Evolutionary conservation across 2,797 vertebrate species (phyloP).

Genomic region (Huso huso): DNA sequence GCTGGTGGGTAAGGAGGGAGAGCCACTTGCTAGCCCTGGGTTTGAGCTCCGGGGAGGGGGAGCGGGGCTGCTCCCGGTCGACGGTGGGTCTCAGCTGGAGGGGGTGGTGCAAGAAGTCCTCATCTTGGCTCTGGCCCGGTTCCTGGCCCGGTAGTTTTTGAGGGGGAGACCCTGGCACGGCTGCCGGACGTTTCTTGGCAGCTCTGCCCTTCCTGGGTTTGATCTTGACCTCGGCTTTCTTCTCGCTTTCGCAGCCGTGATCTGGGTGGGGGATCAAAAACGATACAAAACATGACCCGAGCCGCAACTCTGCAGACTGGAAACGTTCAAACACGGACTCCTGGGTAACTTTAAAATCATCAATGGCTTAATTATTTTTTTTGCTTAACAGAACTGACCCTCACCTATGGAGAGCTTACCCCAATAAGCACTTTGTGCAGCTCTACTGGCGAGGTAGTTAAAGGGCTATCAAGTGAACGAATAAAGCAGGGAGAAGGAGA

Average conservation of each 20-base stretch:
- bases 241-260: conserved; percentile 31
- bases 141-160: conserved; percentile 21
- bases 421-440: too few relatives aligned
- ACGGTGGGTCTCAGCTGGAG: conserved; percentile 43
- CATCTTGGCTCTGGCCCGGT: conserved; percentile 43
- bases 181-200: conserved; percentile 8
- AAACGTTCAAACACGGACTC: too few relatives aligned
- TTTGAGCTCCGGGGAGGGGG: conserved; percentile 65
- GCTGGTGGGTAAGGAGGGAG: conserved; percentile 56
- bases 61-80: conserved; percentile 27
- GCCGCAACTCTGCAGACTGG: too few relatives aligned
- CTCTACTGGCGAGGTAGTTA: too few relatives aligned
- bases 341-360: too few relatives aligned
- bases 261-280: conserved; percentile 32
- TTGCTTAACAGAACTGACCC: too few relatives aligned
- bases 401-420: too few relatives aligned
- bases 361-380: too few relatives aligned
- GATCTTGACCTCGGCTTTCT: conserved; percentile 55
- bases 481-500: too few relatives aligned
- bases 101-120: conserved; percentile 57
- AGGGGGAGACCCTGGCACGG: neutral
- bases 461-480: too few relatives aligned
- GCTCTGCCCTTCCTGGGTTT: conserved; percentile 60
- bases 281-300: neutral
- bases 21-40: conserved; percentile 43